phyloP scores from a whole-genome alignment of 2,888 invertebrate species.

The Pachycephus smyrnensis region DNA sequence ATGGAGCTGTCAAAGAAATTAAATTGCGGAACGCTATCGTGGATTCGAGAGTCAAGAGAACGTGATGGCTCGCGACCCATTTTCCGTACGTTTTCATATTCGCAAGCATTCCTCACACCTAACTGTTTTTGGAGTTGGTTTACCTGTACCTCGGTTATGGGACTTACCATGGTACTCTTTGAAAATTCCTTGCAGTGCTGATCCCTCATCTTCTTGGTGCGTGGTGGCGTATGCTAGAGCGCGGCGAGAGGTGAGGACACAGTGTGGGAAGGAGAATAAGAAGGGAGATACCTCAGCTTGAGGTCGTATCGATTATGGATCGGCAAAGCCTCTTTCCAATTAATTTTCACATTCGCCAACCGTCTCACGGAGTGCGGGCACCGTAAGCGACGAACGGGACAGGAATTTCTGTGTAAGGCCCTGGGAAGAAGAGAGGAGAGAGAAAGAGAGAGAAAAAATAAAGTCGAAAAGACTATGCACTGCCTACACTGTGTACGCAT shows the following conservation, averaged over 20 bases:
- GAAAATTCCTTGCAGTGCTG: background rate
- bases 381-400: conserved; percentile 8
- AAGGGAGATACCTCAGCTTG: background rate
- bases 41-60: conserved; percentile 14
- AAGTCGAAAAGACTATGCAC: background rate
- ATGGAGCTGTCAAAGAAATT: background rate
- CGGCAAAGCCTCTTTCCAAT: background rate
- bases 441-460: background rate
- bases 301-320: background rate
- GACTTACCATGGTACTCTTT: background rate
- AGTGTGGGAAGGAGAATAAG: background rate
- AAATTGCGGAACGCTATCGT: background rate
- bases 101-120: background rate
- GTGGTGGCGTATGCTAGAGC: no score
- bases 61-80: conserved; percentile 38
- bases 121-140: background rate
- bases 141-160: background rate
- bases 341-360: conserved; percentile 13
- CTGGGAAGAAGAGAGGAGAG: background rate
- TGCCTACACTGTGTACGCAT: background rate
- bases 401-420: background rate
- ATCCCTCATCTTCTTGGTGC: no score
- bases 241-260: background rate
- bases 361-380: conserved; percentile 10
- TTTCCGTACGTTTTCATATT: conserved; percentile 33